Base-by-base conservation (phyloP, 2,888 invertebrate genomes). In the Drosophila meridiana region DNA sequence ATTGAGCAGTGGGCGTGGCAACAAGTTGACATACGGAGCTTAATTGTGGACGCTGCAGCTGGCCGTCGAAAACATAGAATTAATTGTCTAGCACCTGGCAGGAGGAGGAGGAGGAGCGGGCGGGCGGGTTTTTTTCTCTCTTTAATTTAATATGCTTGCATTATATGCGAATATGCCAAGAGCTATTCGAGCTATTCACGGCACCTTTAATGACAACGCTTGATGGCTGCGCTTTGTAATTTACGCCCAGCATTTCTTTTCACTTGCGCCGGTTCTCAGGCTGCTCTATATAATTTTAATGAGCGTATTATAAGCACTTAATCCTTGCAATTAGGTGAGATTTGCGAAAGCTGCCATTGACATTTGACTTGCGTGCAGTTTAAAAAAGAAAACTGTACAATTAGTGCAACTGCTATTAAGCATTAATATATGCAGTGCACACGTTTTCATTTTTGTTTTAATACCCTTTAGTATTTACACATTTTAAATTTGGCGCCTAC, bases 301-400 rank as follows among this genome's bases (percentile, higher is more conserved):
- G n/a, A 26, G 20, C 7, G 8, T 13, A 64, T 55, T n/a, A 6
- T 40, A 28, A 26, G 55, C 28, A 40, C 38, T 58, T 55, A 28
- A 45, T 30, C 26, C 40, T 11, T 38, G 43, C 53, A 71, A 69
- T 76, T 83, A 69, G 66, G 60, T 82, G 76, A 58, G 71, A 80
- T 76, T 78, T 53, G 30, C 13, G 20, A 76, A 73, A 62, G 78
- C 73, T 82, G 82, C 61, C 45, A 20, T 60, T 80, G 80, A 84
- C 84, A 73, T 78, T 68, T 74, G 71, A 56, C 55, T 56, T 20
- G 58, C 42, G 32, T n/a, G 38, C 53, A 30, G 38, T 48, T 9
- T 32, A 14, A 36, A 43, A 48, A 42, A 55, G 36, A 43, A 48
- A 42, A 55, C 38, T n/a, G 32, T 62, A 58, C 58, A 58, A 55